Percentiles rank a stretch among this genome's conserved stretches.
Evolutionary conservation across 2,888 invertebrate species (phyloP).

Genomic region (Drosophila fungiperda): DNA sequence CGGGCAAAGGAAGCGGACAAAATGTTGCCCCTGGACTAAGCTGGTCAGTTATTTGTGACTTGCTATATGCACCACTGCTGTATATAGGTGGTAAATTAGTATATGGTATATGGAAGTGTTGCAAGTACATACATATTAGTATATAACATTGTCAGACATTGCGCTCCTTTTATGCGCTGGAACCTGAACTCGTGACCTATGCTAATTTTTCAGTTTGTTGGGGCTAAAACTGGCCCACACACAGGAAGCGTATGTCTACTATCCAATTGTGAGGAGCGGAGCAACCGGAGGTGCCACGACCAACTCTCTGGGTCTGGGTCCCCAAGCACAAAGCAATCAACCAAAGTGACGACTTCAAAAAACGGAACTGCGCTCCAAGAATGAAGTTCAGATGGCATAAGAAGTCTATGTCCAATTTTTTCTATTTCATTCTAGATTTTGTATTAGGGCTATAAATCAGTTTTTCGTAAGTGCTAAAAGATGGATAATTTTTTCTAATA

Average conservation of each 20-base stretch:
- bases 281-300: neutral
- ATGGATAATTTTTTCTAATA: no score
- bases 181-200: constrained; percentile 83
- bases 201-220: constrained; percentile 70
- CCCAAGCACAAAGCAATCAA: constrained; percentile 63
- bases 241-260: constrained; percentile 67
- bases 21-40: constrained; percentile 36
- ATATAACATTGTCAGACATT: constrained; percentile 68
- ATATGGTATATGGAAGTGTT: constrained; percentile 10
- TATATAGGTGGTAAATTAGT: constrained; percentile 4
- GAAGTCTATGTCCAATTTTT: neutral
- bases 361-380: constrained; percentile 2
- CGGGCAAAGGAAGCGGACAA: neutral
- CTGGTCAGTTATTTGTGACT: constrained; percentile 72
- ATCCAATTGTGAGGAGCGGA: constrained; percentile 1
- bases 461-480: constrained; percentile 1
- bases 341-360: constrained; percentile 42
- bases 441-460: constrained; percentile 6
- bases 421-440: neutral
- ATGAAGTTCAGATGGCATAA: constrained; percentile 4
- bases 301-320: constrained; percentile 75
- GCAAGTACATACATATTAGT: constrained; percentile 32
- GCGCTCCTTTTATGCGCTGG: constrained; percentile 62
- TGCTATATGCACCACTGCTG: constrained; percentile 43
- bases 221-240: constrained; percentile 67